Percentiles rank a stretch among this genome's conserved stretches.
Conservation (phyloP, 2,113 vertebrate species). For the Psettodes erumei region DNA sequence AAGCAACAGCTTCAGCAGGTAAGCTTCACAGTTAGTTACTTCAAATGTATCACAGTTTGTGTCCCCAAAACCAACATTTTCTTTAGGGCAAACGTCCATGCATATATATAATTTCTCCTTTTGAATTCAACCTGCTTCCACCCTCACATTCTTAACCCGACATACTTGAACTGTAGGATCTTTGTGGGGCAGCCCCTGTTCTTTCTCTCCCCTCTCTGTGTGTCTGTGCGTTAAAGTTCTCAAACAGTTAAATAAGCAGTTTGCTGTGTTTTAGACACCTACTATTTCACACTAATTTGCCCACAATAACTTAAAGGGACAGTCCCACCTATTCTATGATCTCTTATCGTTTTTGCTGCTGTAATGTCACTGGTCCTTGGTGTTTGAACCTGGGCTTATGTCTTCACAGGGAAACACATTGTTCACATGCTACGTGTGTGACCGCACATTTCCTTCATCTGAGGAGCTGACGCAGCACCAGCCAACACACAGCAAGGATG, state of each 20-base stretch:
- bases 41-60: too few relatives aligned
- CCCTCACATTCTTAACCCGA: too few relatives aligned
- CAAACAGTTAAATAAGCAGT: background rate
- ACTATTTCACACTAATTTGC: background rate
- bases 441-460: slow-evolving; percentile 83
- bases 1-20: slow-evolving; percentile 87
- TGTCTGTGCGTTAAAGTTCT: background rate
- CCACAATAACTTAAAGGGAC: background rate
- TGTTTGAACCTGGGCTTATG: background rate
- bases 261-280: background rate
- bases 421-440: slow-evolving; percentile 87
- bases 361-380: background rate
- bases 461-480: slow-evolving; percentile 85
- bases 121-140: too few relatives aligned
- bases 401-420: slow-evolving; percentile 83
- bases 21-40: background rate
- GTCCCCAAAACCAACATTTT: too few relatives aligned
- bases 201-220: background rate
- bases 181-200: background rate
- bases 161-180: background rate
- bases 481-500: slow-evolving; percentile 85
- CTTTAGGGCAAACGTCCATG: too few relatives aligned
- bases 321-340: background rate
- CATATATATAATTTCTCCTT: too few relatives aligned
- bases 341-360: background rate